Conservation (phyloP, 2,113 vertebrate genomes). For the Oreochromis tanganicae region DNA sequence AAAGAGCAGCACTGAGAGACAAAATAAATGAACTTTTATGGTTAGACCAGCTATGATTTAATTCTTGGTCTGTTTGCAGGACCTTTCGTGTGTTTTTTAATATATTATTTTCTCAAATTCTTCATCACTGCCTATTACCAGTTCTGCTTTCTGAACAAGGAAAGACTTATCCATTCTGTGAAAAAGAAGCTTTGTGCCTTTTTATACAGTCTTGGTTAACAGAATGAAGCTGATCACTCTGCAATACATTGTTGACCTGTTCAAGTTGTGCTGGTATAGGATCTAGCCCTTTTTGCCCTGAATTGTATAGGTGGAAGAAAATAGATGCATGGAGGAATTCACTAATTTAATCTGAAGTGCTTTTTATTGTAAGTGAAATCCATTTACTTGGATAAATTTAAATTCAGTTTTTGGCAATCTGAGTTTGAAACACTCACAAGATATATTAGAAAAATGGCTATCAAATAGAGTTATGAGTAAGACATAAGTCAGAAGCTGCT, state of each 20-base stretch:
- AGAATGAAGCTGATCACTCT: not conserved
- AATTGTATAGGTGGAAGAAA: not conserved
- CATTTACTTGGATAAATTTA: not conserved
- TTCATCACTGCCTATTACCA: not conserved
- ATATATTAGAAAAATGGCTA: not conserved
- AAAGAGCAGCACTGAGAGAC: not conserved
- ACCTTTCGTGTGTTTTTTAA: not conserved
- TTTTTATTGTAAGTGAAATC: not conserved
- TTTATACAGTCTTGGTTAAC: not conserved
- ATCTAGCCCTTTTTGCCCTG: not conserved
- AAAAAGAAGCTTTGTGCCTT: not conserved
- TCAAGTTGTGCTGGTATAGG: not conserved
- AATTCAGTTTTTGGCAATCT: not conserved
- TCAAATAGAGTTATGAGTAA: not conserved
- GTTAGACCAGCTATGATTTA: not conserved
- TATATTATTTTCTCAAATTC: not conserved
- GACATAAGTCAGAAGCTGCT: not conserved
- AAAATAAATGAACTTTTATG: not conserved
- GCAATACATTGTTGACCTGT: not conserved
- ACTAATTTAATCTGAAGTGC: not conserved
- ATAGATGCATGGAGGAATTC: not conserved
- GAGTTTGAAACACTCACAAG: not conserved
- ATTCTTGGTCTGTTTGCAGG: not conserved
- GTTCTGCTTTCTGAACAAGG: not conserved
- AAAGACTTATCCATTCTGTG: not conserved